These are phyloP conservation scores for Gasterosteus aculeatus DNA, from an alignment of 2,113 vertebrate genomes.

Conservation along the genomic window DNA sequence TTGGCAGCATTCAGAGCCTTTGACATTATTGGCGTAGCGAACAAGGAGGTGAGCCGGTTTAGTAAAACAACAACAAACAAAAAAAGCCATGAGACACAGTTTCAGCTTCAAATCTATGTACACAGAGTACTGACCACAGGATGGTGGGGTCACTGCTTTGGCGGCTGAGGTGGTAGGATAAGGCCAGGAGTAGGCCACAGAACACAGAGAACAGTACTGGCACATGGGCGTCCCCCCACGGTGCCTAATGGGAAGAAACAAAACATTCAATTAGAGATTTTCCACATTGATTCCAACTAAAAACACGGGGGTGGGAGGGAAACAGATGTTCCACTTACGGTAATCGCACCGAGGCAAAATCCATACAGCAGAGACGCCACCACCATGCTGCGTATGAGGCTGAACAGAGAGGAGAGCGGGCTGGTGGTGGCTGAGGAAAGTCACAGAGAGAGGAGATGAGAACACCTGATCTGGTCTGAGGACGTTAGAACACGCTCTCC, in stretches of 20 bases:
- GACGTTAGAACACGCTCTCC: neutral
- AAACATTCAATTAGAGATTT: neutral
- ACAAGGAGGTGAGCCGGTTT: no score
- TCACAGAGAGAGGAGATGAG: constrained; percentile 3
- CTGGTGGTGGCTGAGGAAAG: constrained; percentile 87
- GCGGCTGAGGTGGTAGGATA: constrained; percentile 91
- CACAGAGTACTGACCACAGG: constrained; percentile 83
- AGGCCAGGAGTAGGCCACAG: constrained; percentile 88
- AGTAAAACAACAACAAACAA: neutral
- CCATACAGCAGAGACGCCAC: constrained; percentile 88
- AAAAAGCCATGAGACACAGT: no score
- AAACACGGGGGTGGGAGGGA: neutral
- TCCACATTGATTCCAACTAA: neutral
- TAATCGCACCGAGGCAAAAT: constrained; percentile 90
- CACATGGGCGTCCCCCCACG: constrained; percentile 90
- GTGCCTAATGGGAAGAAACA: constrained; percentile 67
- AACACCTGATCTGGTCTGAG: neutral
- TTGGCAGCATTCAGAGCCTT: neutral
- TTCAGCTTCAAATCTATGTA: no score
- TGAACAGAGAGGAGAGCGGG: constrained; percentile 88
- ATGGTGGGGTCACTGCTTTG: constrained; percentile 92
- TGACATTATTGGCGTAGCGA: neutral
- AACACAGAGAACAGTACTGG: constrained; percentile 92
- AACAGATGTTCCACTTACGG: constrained; percentile 75
- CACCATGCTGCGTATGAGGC: constrained; percentile 87